Conservation (phyloP, 2,797 vertebrate genomes). For the Acanthurus leucopareius region DNA sequence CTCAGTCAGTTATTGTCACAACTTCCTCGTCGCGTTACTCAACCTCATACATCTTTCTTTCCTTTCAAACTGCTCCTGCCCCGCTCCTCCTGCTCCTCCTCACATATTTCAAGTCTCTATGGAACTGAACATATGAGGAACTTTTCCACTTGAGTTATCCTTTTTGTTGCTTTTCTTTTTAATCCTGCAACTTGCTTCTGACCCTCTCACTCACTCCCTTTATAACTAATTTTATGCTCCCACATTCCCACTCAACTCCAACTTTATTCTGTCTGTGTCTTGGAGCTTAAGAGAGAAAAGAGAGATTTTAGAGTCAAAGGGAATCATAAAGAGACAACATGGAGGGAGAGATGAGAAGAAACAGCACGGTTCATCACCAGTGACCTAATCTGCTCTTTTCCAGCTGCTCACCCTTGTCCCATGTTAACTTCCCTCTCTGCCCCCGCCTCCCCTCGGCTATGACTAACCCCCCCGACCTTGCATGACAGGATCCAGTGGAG, state of each 20-base stretch:
- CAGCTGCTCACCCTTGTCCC: background rate
- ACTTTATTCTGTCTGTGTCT: constrained; percentile 39
- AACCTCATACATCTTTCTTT: background rate
- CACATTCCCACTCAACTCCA: constrained; percentile 26
- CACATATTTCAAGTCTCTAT: constrained; percentile 4
- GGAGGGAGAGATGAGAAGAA: constrained; percentile 13
- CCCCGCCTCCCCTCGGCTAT: background rate
- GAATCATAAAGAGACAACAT: constrained; percentile 33
- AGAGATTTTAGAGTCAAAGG: constrained; percentile 25
- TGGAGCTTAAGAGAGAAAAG: constrained; percentile 24
- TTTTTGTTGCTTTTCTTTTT: constrained; percentile 31
- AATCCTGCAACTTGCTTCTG: constrained; percentile 35
- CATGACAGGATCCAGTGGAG: constrained; percentile 22
- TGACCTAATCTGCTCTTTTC: constrained; percentile 25
- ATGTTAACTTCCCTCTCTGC: background rate
- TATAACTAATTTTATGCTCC: constrained; percentile 46
- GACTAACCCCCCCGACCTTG: constrained; percentile 34
- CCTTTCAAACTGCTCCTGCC: constrained; percentile 1
- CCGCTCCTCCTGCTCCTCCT: background rate
- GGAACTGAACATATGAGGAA: background rate
- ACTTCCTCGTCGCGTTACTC: constrained; percentile 31
- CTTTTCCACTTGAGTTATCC: constrained; percentile 10
- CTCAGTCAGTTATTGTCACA: constrained; percentile 41
- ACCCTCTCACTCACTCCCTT: constrained; percentile 35
- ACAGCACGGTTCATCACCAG: background rate